Percentiles rank a stretch among this genome's conserved stretches.
Evolutionary conservation across 2,113 vertebrate genomes (phyloP).

Genomic region (Coregonus clupeaformis): DNA sequence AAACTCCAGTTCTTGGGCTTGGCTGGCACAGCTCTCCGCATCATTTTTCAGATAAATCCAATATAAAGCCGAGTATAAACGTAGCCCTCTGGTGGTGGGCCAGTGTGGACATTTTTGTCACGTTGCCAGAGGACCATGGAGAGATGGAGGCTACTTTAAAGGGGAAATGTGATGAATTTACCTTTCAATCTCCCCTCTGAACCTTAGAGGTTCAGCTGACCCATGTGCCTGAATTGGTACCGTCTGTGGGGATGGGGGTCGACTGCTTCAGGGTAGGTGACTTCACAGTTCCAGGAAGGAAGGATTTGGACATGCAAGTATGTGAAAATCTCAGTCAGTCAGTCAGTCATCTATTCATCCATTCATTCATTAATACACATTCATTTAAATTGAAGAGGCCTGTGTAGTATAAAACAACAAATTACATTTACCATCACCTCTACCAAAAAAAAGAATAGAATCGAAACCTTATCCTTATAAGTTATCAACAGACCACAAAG

Average conservation of each 20-base stretch:
- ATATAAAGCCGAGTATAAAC: conserved; percentile 67
- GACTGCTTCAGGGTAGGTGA: no score
- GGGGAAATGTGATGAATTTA: conserved; percentile 54
- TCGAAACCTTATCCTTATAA: not conserved
- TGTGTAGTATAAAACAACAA: no score
- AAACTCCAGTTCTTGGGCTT: conserved; percentile 50
- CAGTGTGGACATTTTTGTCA: conserved; percentile 64
- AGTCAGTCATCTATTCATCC: no score
- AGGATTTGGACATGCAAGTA: no score
- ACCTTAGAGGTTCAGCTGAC: no score
- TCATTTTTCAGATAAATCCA: conserved; percentile 71
- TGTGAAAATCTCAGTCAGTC: no score
- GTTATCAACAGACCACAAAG: not conserved
- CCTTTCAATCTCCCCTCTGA: conserved; percentile 26
- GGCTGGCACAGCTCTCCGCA: conserved; percentile 57
- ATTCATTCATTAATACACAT: no score
- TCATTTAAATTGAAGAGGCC: no score
- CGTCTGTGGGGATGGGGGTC: no score
- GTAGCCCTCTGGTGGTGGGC: conserved; percentile 45
- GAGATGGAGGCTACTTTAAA: conserved; percentile 16
- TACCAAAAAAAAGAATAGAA: not conserved
- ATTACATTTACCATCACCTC: not conserved
- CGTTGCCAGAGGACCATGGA: conserved; percentile 44
- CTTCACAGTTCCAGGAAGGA: no score
- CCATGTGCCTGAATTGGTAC: no score